These are phyloP conservation scores for Manis crassicaudata DNA, from an alignment of 2,797 vertebrate species.

Conservation along the genomic window DNA sequence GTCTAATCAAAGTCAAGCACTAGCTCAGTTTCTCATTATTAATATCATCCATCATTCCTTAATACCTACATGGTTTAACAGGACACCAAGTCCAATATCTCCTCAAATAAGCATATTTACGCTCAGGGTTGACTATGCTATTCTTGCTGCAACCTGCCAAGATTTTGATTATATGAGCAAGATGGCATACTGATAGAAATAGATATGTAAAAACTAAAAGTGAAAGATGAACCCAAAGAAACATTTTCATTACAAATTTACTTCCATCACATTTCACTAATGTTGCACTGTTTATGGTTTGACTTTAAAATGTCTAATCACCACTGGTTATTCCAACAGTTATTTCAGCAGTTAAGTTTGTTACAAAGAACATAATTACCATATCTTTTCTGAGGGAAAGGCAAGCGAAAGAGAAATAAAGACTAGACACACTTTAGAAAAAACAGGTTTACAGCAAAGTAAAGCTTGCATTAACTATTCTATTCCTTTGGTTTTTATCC, in stretches of 20 bases:
- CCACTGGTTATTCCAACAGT: background rate
- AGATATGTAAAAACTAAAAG: constrained; percentile 19
- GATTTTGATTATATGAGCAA: constrained; percentile 36
- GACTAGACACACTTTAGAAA: background rate
- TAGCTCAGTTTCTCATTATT: constrained; percentile 17
- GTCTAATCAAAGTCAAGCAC: constrained; percentile 39
- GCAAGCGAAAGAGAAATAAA: background rate
- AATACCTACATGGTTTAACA: background rate
- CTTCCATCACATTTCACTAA: background rate
- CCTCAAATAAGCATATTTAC: background rate
- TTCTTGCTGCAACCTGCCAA: background rate
- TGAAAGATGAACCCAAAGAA: background rate
- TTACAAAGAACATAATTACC: background rate
- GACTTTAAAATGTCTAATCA: constrained; percentile 41
- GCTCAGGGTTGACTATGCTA: background rate
- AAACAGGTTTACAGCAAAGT: background rate
- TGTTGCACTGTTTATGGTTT: background rate
- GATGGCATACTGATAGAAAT: background rate
- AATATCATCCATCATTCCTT: constrained; percentile 15
- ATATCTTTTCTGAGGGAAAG: background rate
- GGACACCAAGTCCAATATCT: constrained; percentile 5
- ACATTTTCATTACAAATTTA: constrained; percentile 26
- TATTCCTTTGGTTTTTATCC: background rate
- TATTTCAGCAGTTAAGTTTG: background rate
- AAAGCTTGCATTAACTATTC: background rate